Evolutionary conservation across 2,888 invertebrate species (phyloP).

Genomic region (Hypsopygia costalis): DNA sequence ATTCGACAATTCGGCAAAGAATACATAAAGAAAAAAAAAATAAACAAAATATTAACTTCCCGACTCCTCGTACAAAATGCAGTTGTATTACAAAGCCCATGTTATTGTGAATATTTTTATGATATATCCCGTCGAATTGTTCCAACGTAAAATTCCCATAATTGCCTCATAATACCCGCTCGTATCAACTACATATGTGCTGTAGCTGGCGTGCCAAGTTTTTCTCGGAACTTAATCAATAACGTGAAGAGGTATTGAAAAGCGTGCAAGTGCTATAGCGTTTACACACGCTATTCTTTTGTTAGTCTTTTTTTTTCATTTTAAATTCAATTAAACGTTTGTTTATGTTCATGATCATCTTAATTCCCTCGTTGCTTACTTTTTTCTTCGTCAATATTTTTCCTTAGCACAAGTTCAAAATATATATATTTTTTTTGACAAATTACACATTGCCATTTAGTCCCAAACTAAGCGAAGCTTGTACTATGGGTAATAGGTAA

Average conservation of each 20-base stretch:
- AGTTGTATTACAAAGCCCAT: neutral
- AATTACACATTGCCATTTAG: no score
- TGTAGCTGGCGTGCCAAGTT: constrained; percentile 46
- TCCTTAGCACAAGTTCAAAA: no score
- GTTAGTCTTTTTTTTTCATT: constrained; percentile 22
- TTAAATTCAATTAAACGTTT: constrained; percentile 25
- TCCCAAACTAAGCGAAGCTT: no score
- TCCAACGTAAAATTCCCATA: constrained; percentile 14
- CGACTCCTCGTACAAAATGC: no score
- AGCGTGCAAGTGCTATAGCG: constrained; percentile 42
- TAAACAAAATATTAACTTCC: no score
- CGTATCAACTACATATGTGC: constrained; percentile 17
- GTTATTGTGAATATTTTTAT: neutral
- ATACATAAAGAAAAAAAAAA: no score
- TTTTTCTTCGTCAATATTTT: no score
- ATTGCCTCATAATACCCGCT: constrained; percentile 15
- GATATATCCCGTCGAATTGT: constrained; percentile 12
- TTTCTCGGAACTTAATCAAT: constrained; percentile 64
- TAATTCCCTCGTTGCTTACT: no score
- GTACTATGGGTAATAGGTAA: no score
- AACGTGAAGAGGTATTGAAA: constrained; percentile 59
- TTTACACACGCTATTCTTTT: constrained; percentile 47
- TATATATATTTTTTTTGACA: no score
- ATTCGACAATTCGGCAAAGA: no score
- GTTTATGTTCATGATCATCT: constrained; percentile 2